These are phyloP conservation scores for Dynastes hyllus DNA, from an alignment of 2,888 invertebrate species.

Conservation along the genomic window DNA sequence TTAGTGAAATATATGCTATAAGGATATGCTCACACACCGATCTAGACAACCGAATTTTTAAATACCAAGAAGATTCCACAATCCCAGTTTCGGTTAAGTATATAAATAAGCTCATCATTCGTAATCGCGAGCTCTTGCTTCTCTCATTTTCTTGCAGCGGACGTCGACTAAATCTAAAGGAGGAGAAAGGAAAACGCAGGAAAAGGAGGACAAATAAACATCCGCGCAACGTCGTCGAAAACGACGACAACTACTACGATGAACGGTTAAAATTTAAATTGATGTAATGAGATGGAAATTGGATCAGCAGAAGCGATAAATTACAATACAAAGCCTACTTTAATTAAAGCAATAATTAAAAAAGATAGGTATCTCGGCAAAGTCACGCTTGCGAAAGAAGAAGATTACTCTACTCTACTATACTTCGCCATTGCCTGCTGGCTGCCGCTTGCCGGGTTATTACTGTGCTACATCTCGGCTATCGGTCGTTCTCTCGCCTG, in stretches of 20 bases:
- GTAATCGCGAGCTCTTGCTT: too few relatives aligned
- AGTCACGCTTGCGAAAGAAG: slow-evolving; percentile 35
- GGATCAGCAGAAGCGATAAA: slow-evolving; percentile 68
- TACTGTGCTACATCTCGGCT: too few relatives aligned
- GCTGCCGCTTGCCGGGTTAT: neutral
- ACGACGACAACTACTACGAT: slow-evolving; percentile 4
- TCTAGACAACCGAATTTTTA: too few relatives aligned
- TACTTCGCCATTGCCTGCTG: neutral
- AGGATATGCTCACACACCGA: too few relatives aligned
- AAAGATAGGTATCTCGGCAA: slow-evolving; percentile 64
- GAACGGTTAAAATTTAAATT: slow-evolving; percentile 67
- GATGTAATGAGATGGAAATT: slow-evolving; percentile 70
- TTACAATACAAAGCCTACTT: slow-evolving; percentile 69
- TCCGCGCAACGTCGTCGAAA: slow-evolving; percentile 11
- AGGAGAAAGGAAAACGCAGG: neutral
- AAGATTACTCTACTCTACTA: slow-evolving; percentile 19
- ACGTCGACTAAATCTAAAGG: too few relatives aligned
- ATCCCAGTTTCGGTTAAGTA: too few relatives aligned
- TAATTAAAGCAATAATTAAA: slow-evolving; percentile 70
- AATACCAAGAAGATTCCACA: too few relatives aligned
- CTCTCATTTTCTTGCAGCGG: too few relatives aligned
- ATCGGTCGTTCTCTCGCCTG: too few relatives aligned
- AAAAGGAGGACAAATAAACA: slow-evolving; percentile 32
- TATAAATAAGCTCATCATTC: too few relatives aligned
- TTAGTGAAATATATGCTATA: too few relatives aligned